Evolutionary conservation across 1,140 invertebrate species (phyloP).

Genomic region (Eueides isabella): DNA sequence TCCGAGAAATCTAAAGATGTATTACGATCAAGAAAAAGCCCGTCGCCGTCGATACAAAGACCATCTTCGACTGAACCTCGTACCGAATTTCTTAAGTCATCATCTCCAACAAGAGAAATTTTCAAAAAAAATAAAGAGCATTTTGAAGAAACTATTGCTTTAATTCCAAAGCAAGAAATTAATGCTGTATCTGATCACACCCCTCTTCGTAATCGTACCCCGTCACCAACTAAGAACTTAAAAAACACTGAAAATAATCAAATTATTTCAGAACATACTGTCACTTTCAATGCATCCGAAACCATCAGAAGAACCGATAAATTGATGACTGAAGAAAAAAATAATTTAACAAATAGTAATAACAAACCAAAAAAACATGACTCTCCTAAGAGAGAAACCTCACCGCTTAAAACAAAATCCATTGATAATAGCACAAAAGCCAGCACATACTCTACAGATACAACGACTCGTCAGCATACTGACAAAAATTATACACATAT

Average conservation of each 20-base stretch:
- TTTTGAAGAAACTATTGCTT: background rate
- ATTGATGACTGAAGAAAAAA: background rate
- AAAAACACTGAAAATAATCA: background rate
- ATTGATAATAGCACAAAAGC: background rate
- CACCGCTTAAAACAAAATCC: constrained; percentile 2
- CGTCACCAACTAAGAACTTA: background rate
- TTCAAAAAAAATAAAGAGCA: constrained; percentile 16
- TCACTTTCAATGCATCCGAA: background rate
- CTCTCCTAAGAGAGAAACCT: background rate
- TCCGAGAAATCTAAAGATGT: background rate
- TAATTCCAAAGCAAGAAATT: background rate
- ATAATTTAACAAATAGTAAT: background rate
- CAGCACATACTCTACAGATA: background rate
- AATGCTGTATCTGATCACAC: background rate
- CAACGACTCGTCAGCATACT: background rate
- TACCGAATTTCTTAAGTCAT: constrained; percentile 22
- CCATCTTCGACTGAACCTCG: background rate
- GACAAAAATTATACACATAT: constrained; percentile 10
- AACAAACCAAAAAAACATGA: background rate
- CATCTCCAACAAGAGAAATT: constrained; percentile 28
- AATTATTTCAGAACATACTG: background rate
- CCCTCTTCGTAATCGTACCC: background rate
- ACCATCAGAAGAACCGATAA: background rate
- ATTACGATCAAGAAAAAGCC: constrained; percentile 4
- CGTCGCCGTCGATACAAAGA: background rate